Evolutionary conservation across 1,140 invertebrate genomes (phyloP), one percentile per base, ranked within the genome.

Genomic region (Brachionus koreanus): DNA sequence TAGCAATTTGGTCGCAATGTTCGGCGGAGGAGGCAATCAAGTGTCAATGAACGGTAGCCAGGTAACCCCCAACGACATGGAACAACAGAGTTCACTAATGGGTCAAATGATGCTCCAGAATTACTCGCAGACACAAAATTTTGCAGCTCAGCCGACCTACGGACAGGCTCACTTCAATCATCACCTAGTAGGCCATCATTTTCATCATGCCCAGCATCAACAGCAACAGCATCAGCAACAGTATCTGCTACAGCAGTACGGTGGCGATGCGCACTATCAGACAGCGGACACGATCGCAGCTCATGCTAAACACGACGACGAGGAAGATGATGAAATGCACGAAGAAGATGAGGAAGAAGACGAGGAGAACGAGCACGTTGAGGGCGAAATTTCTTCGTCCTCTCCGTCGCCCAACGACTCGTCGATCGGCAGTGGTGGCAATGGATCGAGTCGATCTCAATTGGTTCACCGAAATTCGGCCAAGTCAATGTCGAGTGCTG

Each of bases 1-100:
- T 42, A 79, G 76, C 39, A 79, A 79, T 79, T 61, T 79, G 39
- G 76, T 79, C 23, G 76, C 76, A 10, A 79, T 79, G 76, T 79
- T 79, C 49, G 25, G 49, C 16, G 76, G 46, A 35, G 33, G 49
- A 29, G 46, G 49, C n/a, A 57, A 7, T 33, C 25, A 79, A n/a
- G 37, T 0, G n/a, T 2, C 35, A n/a, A 16, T 19, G n/a, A 57
- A 57, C 29, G 19, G n/a, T 1, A 29, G 10, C 5, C 61, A 19
- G 37, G 65, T 23, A 9, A 3, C 16, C 6, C 42, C 9, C 37
- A 33, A n/a, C 37, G 65, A 69, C 16, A 19, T 39, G 37, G 65
- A 69, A 0, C 13, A 39, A 9, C 65, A 69, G 19, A 69, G 37
- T 69, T 35, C 65, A 16, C 37, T 69, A 39, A 69, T 69, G 65